Evolutionary conservation across 2,113 vertebrate species (phyloP).

Genomic region (Ammodytes dubius): DNA sequence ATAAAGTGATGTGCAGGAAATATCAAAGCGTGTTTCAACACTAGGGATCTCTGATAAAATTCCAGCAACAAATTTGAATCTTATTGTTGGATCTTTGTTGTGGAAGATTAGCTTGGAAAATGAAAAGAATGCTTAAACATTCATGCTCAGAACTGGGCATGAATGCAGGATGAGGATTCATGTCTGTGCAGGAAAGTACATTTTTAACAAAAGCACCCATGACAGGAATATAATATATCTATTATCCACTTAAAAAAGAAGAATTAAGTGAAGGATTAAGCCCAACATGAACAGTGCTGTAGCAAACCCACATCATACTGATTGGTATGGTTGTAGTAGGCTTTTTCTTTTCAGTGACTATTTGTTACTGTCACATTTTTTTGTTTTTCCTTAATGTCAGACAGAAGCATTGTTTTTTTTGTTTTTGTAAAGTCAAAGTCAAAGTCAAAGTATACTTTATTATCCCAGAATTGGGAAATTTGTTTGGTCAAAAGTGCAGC

Average conservation of each 20-base stretch:
- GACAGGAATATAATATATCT: too few species aligned
- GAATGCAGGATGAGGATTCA: not conserved
- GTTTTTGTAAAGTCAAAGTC: too few species aligned
- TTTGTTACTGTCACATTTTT: not conserved
- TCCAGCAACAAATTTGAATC: constrained; percentile 7
- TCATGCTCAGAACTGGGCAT: not conserved
- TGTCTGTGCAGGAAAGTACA: not conserved
- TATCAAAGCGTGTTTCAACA: not conserved
- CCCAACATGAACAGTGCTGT: not conserved
- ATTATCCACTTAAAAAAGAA: not conserved
- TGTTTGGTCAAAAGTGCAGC: too few species aligned
- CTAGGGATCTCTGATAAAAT: constrained; percentile 13
- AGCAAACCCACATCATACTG: not conserved
- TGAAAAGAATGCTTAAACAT: constrained; percentile 20
- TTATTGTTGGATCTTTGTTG: not conserved
- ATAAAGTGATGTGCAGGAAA: too few species aligned
- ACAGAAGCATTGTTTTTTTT: too few species aligned
- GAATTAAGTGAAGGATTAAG: not conserved
- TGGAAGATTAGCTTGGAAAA: constrained; percentile 26
- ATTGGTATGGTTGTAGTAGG: not conserved
- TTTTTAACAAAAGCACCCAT: not conserved
- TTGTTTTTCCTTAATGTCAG: not conserved
- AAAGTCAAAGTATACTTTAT: too few species aligned
- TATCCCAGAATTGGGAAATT: too few species aligned
- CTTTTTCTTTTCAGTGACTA: not conserved